Base-by-base conservation (phyloP, 2,888 invertebrate genomes). In the Unio delphinus region DNA sequence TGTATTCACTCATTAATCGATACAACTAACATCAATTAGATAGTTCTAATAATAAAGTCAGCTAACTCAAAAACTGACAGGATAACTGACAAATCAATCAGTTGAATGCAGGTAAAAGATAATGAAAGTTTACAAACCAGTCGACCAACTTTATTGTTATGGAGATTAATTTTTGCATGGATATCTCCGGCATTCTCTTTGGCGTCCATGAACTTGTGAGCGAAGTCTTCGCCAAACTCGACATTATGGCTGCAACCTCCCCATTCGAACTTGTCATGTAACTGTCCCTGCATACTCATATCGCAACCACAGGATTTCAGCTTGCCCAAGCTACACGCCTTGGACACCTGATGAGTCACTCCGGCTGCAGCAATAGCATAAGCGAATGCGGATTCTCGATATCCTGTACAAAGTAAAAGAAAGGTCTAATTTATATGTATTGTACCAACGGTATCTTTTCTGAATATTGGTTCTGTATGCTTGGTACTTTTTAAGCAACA, bases 331-430 rank as follows among this genome's bases (percentile, higher is more conserved):
- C 96, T 93, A 92, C 98, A 98, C 63, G 97, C 96, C 78, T 97
- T 93, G 0, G 97, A 95, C 75, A 98, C 95, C 58, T 97, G 95
- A 90, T 98, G 96, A 75, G 96, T 95, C 82, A 98, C 97, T 0
- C 96, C 97, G 0, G 98, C 98, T 88, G 96, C 96, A 66, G 96
- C 97, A 83, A 98, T 95, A 67, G 98, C 97, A 91, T 98, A 97
- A 87, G 98, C 95, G 91, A 98, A 98, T 65, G 98, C 96, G 45
- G 98, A 97, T 91, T 98, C 98, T 81, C 96, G 94, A 90, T 96
- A 98, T 86, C 97, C 98, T 98, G 92, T 1, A 92, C 92, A 54
- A 5, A 26, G 34, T 4, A 59, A 28, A 30, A 6, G 8, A 30
- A 15, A 15, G 11, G 45, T 45, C 0, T 45, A 45, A 11, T 45